phyloP scores from a whole-genome alignment of 2,797 vertebrate species.

The Enteromius fasciolatus region DNA sequence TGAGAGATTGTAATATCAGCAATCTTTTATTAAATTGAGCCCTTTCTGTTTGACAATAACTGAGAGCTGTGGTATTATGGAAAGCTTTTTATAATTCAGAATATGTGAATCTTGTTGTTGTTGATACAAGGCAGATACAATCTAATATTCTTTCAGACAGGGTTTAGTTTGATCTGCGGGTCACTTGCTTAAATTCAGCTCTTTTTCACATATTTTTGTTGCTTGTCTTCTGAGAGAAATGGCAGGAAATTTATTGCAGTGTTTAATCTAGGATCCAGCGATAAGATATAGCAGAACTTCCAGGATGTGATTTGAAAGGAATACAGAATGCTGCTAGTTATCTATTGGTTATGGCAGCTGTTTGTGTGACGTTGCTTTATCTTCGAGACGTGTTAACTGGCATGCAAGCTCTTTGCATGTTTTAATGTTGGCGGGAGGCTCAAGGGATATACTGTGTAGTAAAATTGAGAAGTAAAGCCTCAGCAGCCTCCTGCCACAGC shows the following conservation, averaged over 20 bases:
- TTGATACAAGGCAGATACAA: conserved; percentile 6
- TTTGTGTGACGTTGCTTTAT: neutral
- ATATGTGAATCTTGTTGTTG: conserved; percentile 9
- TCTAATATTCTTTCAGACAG: conserved; percentile 33
- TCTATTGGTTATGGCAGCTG: neutral
- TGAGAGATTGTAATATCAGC: conserved; percentile 22
- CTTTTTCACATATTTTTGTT: neutral
- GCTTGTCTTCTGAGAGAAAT: neutral
- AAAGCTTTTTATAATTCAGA: neutral
- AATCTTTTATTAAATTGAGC: conserved; percentile 34
- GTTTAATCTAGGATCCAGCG: neutral
- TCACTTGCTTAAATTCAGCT: conserved; percentile 1
- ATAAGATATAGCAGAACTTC: neutral
- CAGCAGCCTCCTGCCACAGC: conserved; percentile 60
- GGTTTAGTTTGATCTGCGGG: neutral
- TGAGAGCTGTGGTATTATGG: no score
- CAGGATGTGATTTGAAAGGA: conserved; percentile 1
- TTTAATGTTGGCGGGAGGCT: conserved; percentile 19
- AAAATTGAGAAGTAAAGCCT: conserved; percentile 36
- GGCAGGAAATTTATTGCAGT: neutral
- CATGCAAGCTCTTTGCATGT: neutral
- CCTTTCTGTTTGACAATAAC: conserved; percentile 31
- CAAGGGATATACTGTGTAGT: conserved; percentile 58
- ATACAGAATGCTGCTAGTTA: neutral
- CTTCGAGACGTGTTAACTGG: neutral